phyloP scores from a whole-genome alignment of 2,113 vertebrate genomes.

The Xerus inauris region DNA sequence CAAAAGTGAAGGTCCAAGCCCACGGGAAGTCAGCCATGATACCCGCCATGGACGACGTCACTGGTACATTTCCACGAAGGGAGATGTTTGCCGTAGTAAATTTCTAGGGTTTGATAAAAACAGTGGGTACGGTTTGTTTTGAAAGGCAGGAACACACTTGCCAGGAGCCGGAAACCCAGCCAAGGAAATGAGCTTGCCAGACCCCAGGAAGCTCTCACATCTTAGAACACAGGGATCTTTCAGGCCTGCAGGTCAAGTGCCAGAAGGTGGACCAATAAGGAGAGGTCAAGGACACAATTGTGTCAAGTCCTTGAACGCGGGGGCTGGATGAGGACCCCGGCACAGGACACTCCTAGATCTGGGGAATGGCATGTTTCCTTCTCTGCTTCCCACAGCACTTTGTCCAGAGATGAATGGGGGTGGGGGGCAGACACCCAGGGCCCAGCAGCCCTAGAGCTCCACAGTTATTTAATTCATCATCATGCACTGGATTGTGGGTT shows the following conservation, averaged over 20 bases:
- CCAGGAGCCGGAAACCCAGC: neutral
- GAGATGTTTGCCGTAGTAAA: neutral
- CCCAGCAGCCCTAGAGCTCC: neutral
- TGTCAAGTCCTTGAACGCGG: neutral
- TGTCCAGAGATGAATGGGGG: neutral
- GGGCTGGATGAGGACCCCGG: neutral
- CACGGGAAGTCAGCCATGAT: conserved; percentile 46
- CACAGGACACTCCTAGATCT: neutral
- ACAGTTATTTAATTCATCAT: neutral
- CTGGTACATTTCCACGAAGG: conserved; percentile 69
- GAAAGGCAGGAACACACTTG: conserved; percentile 31
- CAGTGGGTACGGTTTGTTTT: conserved; percentile 54
- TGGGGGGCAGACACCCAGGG: neutral
- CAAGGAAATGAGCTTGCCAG: conserved; percentile 21
- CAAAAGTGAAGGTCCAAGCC: conserved; percentile 60
- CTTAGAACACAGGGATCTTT: conserved; percentile 46
- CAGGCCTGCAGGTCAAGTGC: neutral
- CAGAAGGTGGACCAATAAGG: neutral
- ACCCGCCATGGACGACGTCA: neutral
- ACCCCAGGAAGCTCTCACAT: conserved; percentile 19
- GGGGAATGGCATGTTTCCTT: neutral
- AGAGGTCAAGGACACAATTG: conserved; percentile 51
- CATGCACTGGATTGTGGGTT: neutral
- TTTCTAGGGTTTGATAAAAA: conserved; percentile 66
- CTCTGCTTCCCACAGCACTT: neutral